Base-by-base conservation (phyloP, 2,888 invertebrate genomes). In the Azorinus chamasolen region DNA sequence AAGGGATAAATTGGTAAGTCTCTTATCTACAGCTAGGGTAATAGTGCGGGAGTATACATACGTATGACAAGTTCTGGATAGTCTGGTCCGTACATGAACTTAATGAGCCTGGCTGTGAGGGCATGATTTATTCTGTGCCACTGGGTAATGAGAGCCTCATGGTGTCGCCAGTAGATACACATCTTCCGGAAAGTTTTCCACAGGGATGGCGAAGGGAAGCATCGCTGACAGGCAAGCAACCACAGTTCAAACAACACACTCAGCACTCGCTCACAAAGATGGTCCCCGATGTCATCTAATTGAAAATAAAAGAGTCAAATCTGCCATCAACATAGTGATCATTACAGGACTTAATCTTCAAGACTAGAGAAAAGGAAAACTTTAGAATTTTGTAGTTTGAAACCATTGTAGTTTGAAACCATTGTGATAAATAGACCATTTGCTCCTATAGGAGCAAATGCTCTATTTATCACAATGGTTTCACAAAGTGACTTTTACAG, bases 101-200 rank as follows among this genome's bases (percentile, higher is more conserved):
- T 90, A 22, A 98, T 94, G 58, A 98, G 94, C 50, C 96, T 94
- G 1, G 97, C 96, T 0, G 98, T 98, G 71, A 99, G 95, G 1
- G 97, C 96, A 57, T 98, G 95, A 93, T 97, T 98, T 39, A 98
- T 97, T 79, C 97, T 95, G 93, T 97, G 97, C 98, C 98, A 98
- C 91, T 99, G 98, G 92, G 97, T 97, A 27, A 98, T 95, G 8
- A 99, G 95, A 41, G 98, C 97, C 74, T 97, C 95, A 75, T 98
- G 96, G 94, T 99, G 99, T 14, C 99, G 95, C 98, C 99, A 99
- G 89, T 96, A 96, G 88, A 96, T 95, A 93, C 98, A 98, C 89
- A 97, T 97, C 93, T 98, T 97, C 87, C 97, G 95, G 79, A 99
- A 94, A 0, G 98, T 98, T 92, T 98, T 97, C 98, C 98, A 99